These are phyloP conservation scores for Parazoanthus swiftii DNA, from an alignment of 92 coral and sea anemone genomes.

Conservation along the genomic window DNA sequence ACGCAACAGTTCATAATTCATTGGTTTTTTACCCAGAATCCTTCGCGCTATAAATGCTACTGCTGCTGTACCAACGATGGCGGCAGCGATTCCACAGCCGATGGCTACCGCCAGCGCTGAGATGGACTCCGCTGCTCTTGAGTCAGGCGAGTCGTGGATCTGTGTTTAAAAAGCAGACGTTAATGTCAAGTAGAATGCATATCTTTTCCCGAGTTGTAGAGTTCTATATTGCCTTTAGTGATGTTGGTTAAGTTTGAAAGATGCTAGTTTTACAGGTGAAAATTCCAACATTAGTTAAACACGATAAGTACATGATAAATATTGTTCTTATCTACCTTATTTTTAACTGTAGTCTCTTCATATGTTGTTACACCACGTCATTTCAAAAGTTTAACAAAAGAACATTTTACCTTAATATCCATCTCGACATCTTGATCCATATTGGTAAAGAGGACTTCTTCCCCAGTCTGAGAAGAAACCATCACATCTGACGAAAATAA, in stretches of 20 bases:
- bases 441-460: slow-evolving; percentile 89
- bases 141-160: slow-evolving; percentile 70
- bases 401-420: slow-evolving; percentile 32
- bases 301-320: too few relatives aligned
- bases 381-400: background rate
- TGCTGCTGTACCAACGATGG: slow-evolving; percentile 98
- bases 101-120: slow-evolving; percentile 99
- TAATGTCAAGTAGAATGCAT: background rate
- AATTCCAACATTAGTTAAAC: background rate
- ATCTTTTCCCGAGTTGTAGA: background rate
- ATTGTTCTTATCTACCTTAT: too few relatives aligned
- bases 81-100: slow-evolving; percentile 98
- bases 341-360: background rate
- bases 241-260: background rate
- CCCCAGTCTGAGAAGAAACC: slow-evolving; percentile 75
- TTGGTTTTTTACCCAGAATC: slow-evolving; percentile 91
- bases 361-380: background rate
- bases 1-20: slow-evolving; percentile 89
- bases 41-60: slow-evolving; percentile 93
- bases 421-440: slow-evolving; percentile 86
- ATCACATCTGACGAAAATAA: slow-evolving; percentile 45
- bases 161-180: background rate
- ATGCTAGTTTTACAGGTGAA: background rate
- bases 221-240: background rate
- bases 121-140: slow-evolving; percentile 86